Base-by-base conservation (phyloP, 2,797 vertebrate species). In the Enteromius viviparus region DNA sequence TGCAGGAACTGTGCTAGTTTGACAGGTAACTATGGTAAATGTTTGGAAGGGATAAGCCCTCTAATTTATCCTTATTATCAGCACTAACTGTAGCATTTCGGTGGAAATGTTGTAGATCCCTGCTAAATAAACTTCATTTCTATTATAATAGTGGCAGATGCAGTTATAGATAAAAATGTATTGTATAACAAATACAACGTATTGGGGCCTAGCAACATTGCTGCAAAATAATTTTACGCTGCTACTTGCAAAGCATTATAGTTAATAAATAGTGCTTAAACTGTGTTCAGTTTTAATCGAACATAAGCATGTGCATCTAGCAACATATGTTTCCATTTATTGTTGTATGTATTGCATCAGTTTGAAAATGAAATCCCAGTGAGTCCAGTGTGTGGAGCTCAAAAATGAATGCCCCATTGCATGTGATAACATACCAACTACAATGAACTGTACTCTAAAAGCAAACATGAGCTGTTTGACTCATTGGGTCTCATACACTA, bases 1-100 rank as follows among this genome's bases (percentile, higher is more conserved):
- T 40, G 32, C 72, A 75, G 51, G 51, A 76, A 58, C 29, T 55
- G 19, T 74, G 60, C 60, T 64, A 64, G 60, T 64, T 64, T 64
- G 60, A 32, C 14, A 17, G 6, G 14, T 32, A 64, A 8, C 60
- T 64, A 64, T 58, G 26, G 9, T 71, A 5, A 71, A 49, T 71
- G 69, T 49, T 49, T 71, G 45, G 42, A 71, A 71, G 12, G 32
- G 34, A 23, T 58, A 66, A 11, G 17, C 32, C 29, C 37, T 34
- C 58, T 26, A 23, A 60, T 11, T 12, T 0, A 53, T 74, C 2
- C 10, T 74, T 34, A 34, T 74, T 53, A 53, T 49, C 5, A 74
- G 17, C 26, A 34, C 60, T 15, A 62, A 62, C 58, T 29, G 58
- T 14, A 15, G 23, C 6, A 62, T 15, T 62, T 62, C 26, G 23